Conservation (phyloP, 2,888 invertebrate species). For the Hecatera dysodea region DNA sequence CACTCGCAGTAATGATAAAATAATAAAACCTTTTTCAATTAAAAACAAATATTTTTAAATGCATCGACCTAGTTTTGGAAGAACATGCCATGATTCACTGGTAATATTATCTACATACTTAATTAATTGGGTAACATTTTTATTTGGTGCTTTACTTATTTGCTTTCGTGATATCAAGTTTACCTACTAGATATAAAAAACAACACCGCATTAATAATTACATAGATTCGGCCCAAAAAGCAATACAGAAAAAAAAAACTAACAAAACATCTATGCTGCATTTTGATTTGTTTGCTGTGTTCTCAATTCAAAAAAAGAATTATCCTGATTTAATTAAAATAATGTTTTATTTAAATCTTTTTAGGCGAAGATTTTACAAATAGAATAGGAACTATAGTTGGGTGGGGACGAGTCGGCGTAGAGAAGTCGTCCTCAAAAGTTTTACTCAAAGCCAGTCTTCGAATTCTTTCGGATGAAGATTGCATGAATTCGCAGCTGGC, state of each 20-base stretch:
- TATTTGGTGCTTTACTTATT: no score
- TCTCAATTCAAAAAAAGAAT: no score
- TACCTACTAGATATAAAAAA: no score
- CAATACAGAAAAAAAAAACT: background rate
- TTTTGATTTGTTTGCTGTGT: background rate
- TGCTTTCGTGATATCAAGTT: no score
- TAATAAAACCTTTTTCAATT: background rate
- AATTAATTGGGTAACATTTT: no score
- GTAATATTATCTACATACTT: no score
- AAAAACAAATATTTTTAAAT: background rate
- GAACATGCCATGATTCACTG: background rate
- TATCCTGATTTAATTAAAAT: no score
- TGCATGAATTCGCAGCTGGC: conserved; percentile 84
- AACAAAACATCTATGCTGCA: background rate
- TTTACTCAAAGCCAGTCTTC: conserved; percentile 85
- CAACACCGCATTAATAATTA: no score
- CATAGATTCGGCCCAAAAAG: background rate
- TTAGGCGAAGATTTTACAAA: conserved; percentile 85
- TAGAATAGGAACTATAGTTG: conserved; percentile 86
- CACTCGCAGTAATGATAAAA: background rate
- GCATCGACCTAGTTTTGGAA: background rate
- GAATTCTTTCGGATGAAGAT: conserved; percentile 82
- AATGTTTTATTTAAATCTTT: conserved; percentile 12
- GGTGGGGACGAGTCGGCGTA: conserved; percentile 89
- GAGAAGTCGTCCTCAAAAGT: conserved; percentile 85